Evolutionary conservation across 2,113 vertebrate genomes (phyloP), one percentile per base, ranked within the genome.

Genomic region (Psophia crepitans): DNA sequence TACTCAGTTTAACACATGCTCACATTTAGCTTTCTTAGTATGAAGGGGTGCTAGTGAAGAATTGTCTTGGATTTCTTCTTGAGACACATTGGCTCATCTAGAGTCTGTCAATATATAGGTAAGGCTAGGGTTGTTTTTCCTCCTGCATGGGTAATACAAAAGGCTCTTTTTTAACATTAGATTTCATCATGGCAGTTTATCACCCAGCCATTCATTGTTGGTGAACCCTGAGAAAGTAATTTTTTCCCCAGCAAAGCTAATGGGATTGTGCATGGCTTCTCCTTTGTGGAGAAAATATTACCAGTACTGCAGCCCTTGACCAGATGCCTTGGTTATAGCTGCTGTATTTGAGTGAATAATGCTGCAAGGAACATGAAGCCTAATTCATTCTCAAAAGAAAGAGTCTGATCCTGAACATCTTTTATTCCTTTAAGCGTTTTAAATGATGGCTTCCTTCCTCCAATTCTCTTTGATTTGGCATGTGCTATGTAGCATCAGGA

Each of bases 401-500:
- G 51, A 76, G 17, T 73, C 57, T 84, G 73, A 84, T 90, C 65
- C 17, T 79, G 65, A 92, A 79, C 76, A 79, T 87, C 57, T 96
- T 97, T 95, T 91, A 79, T 96, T 89, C 65, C 57, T 96, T 76
- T 69, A 87, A 93, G 69, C 78, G 60, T 84, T 95, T 86, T 57
- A 94, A 92, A 79, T 96, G 24, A 84, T 89, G 69, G 32, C 65
- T 97, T 97, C 92, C 95, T 96, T 96, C 90, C 80, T 96, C 76
- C n/a, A 17, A 68, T 93, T 96, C 86, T 95, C 84, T 97, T 95
- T 97, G 90, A 95, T 95, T 87, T 77, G 89, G 61, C 83, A 96
- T 88, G 93, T 93, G 90, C 64, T 82, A 11, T 46, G 76, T 82
- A 86, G 41, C 69, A 90, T 68, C 64, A 87, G 32, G 43, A 46